Evolutionary conservation across 2,797 vertebrate species (phyloP).

Genomic region (Simalia tracyae): DNA sequence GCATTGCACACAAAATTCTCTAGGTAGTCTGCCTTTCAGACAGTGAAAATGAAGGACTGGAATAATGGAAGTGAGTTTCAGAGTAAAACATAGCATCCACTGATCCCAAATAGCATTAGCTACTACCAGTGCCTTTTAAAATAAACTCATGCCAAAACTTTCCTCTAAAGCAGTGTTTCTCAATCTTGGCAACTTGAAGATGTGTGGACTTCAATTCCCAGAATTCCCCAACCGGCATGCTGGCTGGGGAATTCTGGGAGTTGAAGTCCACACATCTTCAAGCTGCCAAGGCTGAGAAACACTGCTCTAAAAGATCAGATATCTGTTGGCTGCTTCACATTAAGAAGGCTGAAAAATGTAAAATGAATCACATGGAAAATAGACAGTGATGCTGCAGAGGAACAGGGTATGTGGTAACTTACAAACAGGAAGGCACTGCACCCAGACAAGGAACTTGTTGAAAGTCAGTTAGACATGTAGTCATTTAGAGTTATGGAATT

Average conservation of each 20-base stretch:
- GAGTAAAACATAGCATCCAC: not conserved
- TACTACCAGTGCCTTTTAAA: not conserved
- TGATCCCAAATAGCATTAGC: not conserved
- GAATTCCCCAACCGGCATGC: not conserved
- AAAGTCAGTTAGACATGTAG: not conserved
- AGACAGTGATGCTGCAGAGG: not conserved
- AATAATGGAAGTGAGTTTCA: not conserved
- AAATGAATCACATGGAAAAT: not conserved
- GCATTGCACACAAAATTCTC: not conserved
- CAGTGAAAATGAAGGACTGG: not conserved
- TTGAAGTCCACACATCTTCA: not conserved
- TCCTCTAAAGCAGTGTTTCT: not conserved
- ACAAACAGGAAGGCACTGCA: not conserved
- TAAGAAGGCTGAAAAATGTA: not conserved
- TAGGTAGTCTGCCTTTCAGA: not conserved
- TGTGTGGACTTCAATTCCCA: too few species aligned
- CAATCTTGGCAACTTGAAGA: not conserved
- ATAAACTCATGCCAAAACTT: not conserved
- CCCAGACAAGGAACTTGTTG: not conserved
- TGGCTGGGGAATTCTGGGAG: not conserved
- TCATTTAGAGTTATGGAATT: not conserved
- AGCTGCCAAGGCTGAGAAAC: not conserved
- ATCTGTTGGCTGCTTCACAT: not conserved
- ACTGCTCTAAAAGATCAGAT: not conserved
- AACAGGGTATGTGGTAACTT: not conserved